Conservation (phyloP, 1,140 invertebrate species). For the Drosophila mauritiana region DNA sequence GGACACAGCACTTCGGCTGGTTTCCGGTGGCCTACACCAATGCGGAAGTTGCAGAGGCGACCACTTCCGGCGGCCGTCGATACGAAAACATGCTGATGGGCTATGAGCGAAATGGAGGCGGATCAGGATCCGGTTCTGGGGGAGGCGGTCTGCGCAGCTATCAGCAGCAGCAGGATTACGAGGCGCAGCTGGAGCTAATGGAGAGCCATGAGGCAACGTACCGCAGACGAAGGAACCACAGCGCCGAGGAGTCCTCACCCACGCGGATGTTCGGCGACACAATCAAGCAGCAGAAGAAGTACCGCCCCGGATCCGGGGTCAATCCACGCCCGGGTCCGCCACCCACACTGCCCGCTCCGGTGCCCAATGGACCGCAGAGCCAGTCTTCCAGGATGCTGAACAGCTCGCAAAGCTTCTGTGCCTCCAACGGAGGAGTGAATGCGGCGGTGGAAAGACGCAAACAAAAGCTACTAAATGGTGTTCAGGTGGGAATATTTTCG, state of each 20-base stretch:
- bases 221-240: conserved; percentile 72
- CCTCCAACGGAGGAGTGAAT: conserved; percentile 71
- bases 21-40: conserved; percentile 97
- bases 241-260: conserved; percentile 85
- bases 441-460: conserved; percentile 77
- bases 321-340: conserved; percentile 86
- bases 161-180: conserved; percentile 73
- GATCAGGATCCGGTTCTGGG: conserved; percentile 39
- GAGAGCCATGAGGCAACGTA: conserved; percentile 76
- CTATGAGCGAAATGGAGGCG: conserved; percentile 56
- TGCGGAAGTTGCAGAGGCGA: conserved; percentile 66
- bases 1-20: conserved; percentile 96
- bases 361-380: conserved; percentile 84
- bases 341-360: conserved; percentile 88
- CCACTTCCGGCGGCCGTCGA: conserved; percentile 38
- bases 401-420: conserved; percentile 86
- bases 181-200: conserved; percentile 71
- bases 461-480: conserved; percentile 75
- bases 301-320: conserved; percentile 55
- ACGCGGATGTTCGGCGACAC: conserved; percentile 87
- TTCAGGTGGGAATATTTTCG: conserved; percentile 30
- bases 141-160: conserved; percentile 63
- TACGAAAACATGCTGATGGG: conserved; percentile 71
- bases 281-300: conserved; percentile 81
- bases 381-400: conserved; percentile 84